A percentile compares a stretch with the other conserved stretches of the same genome.
Evolutionary conservation across 1,140 invertebrate species (phyloP).

Genomic region (Lerema accius): DNA sequence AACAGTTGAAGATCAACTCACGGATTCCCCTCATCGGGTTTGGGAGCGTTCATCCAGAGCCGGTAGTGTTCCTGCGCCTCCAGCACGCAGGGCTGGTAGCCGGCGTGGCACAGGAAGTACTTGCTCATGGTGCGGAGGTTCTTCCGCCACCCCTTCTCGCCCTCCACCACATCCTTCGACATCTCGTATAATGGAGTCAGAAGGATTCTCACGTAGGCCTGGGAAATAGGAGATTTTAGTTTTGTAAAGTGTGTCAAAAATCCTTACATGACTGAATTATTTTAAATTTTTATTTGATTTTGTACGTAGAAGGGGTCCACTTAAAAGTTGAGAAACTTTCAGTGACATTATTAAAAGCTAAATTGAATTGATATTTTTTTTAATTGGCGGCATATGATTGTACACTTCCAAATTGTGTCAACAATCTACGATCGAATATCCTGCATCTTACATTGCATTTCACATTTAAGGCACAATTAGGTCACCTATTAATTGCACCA

Average conservation of each 20-base stretch:
- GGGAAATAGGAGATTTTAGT: slow-evolving; percentile 1
- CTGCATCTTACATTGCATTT: too few species aligned
- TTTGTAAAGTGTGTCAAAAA: background rate
- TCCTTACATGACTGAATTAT: too few species aligned
- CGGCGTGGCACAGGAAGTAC: slow-evolving; percentile 87
- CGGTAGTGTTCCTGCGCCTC: slow-evolving; percentile 86
- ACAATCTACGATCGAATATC: too few species aligned
- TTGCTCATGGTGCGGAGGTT: slow-evolving; percentile 85
- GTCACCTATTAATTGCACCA: too few species aligned
- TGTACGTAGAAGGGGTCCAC: too few species aligned
- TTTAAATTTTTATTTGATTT: too few species aligned
- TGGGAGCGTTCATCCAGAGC: slow-evolving; percentile 86
- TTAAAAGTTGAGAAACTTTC: too few species aligned
- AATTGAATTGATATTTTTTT: too few species aligned
- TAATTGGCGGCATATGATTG: too few species aligned
- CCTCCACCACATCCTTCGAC: slow-evolving; percentile 79
- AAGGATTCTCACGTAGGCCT: slow-evolving; percentile 86
- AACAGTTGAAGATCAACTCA: slow-evolving; percentile 83
- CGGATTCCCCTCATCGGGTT: slow-evolving; percentile 89
- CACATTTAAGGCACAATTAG: too few species aligned
- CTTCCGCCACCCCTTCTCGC: slow-evolving; percentile 84
- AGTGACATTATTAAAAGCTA: too few species aligned
- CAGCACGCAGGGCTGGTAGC: slow-evolving; percentile 87
- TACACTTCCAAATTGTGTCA: too few species aligned
- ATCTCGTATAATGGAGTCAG: slow-evolving; percentile 87